Base-by-base conservation (phyloP, 2,888 invertebrate species). In the Minunthozetes semirufus region DNA sequence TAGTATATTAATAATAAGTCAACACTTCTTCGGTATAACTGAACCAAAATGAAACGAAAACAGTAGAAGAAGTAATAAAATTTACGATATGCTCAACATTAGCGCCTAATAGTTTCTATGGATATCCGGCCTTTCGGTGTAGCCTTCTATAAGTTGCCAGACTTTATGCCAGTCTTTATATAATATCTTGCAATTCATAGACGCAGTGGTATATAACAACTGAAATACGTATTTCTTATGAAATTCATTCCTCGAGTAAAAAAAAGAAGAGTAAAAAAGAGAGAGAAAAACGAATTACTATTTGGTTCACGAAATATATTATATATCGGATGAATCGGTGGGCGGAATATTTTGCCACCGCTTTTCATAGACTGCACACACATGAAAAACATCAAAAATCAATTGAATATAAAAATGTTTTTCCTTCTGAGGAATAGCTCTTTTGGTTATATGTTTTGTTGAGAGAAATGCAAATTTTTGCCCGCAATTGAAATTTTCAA, bases 1-100 rank as follows among this genome's bases (percentile, higher is more conserved):
- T 61, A 27, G 27, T 53, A 53, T 53, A 53, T 53, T 53, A 53
- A 53, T 15, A 59, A 59, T 59, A 59, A 59, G 59, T 59, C 22
- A 50, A 50, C 50, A 59, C 22, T 59, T 48, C 48, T n/a, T 9
- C 13, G 13, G n/a, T 48, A 13, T 48, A n/a, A n/a, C n/a, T 48
- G 13, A 48, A 3, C 48, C 15, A 2, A 48, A 42, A n/a, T n/a
- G 42, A 13, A 48, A 48, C 13, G 48, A 48, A 56, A 25, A 56
- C n/a, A 25, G 25, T 19, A 56, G 11, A 56, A 25, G n/a, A 56
- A 61, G 61, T 25, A 61, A 27, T 27, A 27, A 61, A 61, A 61
- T 25, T 61, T 27, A 61, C 19, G 27, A 27, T 61, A 27, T 61
- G n/a, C 8, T 25, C 29, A 27, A 25, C 19, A 53, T 48, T 17